phyloP scores from a whole-genome alignment of 2,797 vertebrate species.

The Cirrhinus mrigala region DNA sequence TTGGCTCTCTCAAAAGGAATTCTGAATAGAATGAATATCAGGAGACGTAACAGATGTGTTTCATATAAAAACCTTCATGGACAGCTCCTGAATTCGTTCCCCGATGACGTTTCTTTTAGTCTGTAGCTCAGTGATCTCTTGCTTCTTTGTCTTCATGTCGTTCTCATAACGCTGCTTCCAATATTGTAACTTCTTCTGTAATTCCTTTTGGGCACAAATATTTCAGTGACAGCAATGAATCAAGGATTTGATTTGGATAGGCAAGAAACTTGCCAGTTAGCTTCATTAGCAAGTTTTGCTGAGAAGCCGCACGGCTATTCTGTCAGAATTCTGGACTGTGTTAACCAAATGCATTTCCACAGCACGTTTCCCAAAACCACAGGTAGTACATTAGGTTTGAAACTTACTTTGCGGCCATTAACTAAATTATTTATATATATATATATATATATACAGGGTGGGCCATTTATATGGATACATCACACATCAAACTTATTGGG shows the following conservation, averaged over 20 bases:
- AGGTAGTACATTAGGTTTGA: too few species aligned
- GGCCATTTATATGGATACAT: too few species aligned
- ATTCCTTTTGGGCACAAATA: conserved; percentile 62
- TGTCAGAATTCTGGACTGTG: too few species aligned
- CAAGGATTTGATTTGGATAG: neutral
- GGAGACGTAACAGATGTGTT: neutral
- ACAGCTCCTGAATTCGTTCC: conserved; percentile 79
- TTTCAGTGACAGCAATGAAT: neutral
- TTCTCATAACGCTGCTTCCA: conserved; percentile 86
- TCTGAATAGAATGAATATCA: neutral
- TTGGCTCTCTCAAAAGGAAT: neutral
- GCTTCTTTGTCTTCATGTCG: conserved; percentile 81
- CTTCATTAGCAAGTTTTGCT: too few species aligned
- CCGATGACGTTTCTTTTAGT: conserved; percentile 76
- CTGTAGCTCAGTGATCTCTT: conserved; percentile 76
- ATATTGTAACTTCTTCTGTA: conserved; percentile 78
- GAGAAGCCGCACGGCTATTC: too few species aligned
- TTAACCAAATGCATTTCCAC: neutral
- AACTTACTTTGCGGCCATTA: neutral
- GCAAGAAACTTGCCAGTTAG: too few species aligned
- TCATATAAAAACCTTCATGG: conserved; percentile 77
- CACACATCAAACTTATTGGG: too few species aligned
- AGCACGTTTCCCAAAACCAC: too few species aligned
- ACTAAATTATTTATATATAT: too few species aligned
- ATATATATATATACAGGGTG: too few species aligned